phyloP scores from a whole-genome alignment of 2,113 vertebrate species.

The Sorex fumeus region DNA sequence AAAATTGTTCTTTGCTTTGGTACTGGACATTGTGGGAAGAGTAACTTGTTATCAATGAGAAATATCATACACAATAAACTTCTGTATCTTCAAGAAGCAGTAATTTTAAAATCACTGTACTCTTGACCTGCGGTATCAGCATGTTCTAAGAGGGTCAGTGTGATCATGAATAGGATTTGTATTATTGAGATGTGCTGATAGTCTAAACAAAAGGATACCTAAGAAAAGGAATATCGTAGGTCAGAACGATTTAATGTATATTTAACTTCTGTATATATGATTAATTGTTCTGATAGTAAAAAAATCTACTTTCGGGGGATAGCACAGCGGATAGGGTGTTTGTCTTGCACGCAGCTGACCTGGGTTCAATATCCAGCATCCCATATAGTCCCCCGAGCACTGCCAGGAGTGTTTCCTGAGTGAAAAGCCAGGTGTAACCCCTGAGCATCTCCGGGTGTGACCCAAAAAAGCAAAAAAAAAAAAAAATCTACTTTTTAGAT shows the following conservation, averaged over 20 bases:
- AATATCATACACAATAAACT: neutral
- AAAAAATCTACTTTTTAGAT: constrained; percentile 17
- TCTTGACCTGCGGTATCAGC: neutral
- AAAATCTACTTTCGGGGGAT: constrained; percentile 23
- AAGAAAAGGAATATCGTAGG: neutral
- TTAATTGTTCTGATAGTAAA: constrained; percentile 42
- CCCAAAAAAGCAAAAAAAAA: no score
- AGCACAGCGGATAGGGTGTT: no score
- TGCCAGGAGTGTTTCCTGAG: no score
- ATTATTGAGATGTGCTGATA: neutral
- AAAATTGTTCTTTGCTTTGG: constrained; percentile 32
- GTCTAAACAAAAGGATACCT: constrained; percentile 1
- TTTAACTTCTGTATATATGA: neutral
- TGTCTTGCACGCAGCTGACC: no score
- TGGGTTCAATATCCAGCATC: no score
- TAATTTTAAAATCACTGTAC: neutral
- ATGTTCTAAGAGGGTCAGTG: constrained; percentile 9
- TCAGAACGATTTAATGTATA: constrained; percentile 41
- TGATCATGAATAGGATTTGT: constrained; percentile 5
- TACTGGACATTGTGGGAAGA: neutral
- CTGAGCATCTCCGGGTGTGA: no score
- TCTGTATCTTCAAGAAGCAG: constrained; percentile 18
- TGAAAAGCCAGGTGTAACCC: no score
- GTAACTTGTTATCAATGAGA: constrained; percentile 46
- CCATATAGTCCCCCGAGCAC: no score